A percentile compares a stretch with the other conserved stretches of the same genome.
These are phyloP conservation scores for Penaeus japonicus DNA, from an alignment of 1,140 invertebrate species.

Conservation along the genomic window DNA sequence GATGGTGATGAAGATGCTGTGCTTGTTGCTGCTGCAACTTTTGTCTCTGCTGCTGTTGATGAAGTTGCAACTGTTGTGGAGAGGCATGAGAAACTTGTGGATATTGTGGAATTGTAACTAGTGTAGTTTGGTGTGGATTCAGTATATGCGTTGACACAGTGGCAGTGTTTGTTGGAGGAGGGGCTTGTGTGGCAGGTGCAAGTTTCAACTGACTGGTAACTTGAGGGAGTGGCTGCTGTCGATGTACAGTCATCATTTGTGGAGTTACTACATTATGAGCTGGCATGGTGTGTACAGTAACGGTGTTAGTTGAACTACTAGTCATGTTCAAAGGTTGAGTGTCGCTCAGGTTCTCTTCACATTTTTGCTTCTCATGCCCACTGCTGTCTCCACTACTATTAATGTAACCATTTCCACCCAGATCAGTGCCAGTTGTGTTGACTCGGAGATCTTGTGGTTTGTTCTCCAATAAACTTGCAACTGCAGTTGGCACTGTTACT, in stretches of 20 bases:
- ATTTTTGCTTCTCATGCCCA: slow-evolving; percentile 2
- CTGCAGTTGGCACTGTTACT: neutral
- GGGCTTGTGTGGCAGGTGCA: neutral
- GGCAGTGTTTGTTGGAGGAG: slow-evolving; percentile 32
- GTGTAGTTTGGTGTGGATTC: slow-evolving; percentile 35
- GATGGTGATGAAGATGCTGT: neutral
- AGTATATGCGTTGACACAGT: slow-evolving; percentile 35
- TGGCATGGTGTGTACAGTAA: slow-evolving; percentile 6
- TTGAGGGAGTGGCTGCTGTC: neutral
- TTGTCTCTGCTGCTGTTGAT: neutral
- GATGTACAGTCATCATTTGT: slow-evolving; percentile 36
- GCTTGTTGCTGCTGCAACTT: slow-evolving; percentile 34
- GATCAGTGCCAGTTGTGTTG: slow-evolving; percentile 24
- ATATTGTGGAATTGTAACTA: slow-evolving; percentile 51
- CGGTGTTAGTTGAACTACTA: neutral
- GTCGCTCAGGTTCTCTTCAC: neutral
- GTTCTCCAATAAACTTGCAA: neutral
- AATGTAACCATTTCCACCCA: neutral
- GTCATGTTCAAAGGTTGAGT: slow-evolving; percentile 39
- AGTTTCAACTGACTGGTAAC: slow-evolving; percentile 19
- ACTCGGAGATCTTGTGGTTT: slow-evolving; percentile 46
- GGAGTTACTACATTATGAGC: neutral
- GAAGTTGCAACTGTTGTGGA: slow-evolving; percentile 32
- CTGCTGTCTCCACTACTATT: neutral
- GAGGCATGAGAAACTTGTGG: slow-evolving; percentile 14